Base-by-base conservation (phyloP, 1,140 invertebrate genomes). In the Antheraea mylitta region DNA sequence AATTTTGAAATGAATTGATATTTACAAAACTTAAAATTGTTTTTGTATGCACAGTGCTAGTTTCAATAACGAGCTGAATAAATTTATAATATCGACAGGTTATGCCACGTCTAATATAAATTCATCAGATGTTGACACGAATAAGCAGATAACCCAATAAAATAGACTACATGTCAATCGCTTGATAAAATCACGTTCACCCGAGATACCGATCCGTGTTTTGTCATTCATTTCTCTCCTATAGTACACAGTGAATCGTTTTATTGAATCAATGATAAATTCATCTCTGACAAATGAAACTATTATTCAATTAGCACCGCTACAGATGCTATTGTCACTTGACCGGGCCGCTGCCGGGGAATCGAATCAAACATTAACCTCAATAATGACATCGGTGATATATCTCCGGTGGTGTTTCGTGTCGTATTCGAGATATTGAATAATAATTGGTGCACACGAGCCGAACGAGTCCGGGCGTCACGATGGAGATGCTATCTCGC, bases 361-460 rank as follows among this genome's bases (percentile, higher is more conserved):
- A 79, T 79, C 74, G 75, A 77, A 83, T 75, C 75, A 80, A 69
- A 77, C 72, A 65, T 78, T 80, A 68, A 78, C 76, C 76, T 72
- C 73, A 81, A 78, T 79, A 77, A 77, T 69, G 74, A 69, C 79
- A 78, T 85, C 74, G 69, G 73, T 63, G 69, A 80, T 83, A 75
- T 72, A 72, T 77, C 70, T 78, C 71, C 69, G 65, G 63, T 58
- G 72, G 69, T 71, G 58, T 71, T 61, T 75, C 71, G 64, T 61
- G 67, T 37, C 66, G 77, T 77, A 74, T 77, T 71, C 72, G 73
- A 78, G 78, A 81, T 88, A 89, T 90, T 89, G 86, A 88, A 90
- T 89, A 89, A 83, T 89, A 90, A 89, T 90, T 90, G 86, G 86
- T 87, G 81, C 88, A 86, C 80, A 82, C 75, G 77, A 77, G 71